Percentiles rank a stretch among this genome's conserved stretches.
phyloP scores from a whole-genome alignment of 2,113 vertebrate species.

The Mobula birostris region DNA sequence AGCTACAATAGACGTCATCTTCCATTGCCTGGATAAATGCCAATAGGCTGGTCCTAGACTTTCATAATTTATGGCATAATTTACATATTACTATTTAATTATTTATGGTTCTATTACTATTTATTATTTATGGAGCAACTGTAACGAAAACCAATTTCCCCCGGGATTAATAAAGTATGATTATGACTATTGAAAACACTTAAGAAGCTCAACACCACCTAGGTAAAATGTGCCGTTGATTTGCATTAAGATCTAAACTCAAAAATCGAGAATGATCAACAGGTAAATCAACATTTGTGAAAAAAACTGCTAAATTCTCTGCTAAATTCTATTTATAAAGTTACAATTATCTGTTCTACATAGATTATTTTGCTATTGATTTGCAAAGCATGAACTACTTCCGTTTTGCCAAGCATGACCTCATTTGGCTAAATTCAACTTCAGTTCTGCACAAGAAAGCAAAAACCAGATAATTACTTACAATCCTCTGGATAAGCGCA shows the following conservation, averaged over 20 bases:
- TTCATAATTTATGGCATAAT: too few relatives aligned
- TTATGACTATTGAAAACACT: too few relatives aligned
- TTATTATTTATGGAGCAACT: too few relatives aligned
- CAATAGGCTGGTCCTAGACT: too few relatives aligned
- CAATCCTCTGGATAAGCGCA: conserved; percentile 86
- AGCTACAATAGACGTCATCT: too few relatives aligned
- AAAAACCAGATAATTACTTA: conserved; percentile 54
- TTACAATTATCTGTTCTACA: not conserved
- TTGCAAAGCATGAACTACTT: not conserved
- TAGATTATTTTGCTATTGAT: not conserved
- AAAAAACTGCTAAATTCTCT: not conserved
- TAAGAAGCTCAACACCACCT: too few relatives aligned
- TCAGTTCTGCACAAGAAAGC: not conserved
- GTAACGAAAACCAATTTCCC: too few relatives aligned
- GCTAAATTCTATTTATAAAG: not conserved
- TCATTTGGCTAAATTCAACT: not conserved
- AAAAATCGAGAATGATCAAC: not conserved
- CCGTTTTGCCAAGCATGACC: not conserved
- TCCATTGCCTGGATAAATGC: too few relatives aligned
- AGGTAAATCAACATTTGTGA: not conserved
- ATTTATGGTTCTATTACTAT: too few relatives aligned
- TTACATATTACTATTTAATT: too few relatives aligned
- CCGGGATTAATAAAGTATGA: too few relatives aligned
- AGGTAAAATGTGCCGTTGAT: too few relatives aligned
- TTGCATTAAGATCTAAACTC: not conserved